phyloP scores from a whole-genome alignment of 35 echinoderm and acorn worm genomes.

The Antedon bifida region DNA sequence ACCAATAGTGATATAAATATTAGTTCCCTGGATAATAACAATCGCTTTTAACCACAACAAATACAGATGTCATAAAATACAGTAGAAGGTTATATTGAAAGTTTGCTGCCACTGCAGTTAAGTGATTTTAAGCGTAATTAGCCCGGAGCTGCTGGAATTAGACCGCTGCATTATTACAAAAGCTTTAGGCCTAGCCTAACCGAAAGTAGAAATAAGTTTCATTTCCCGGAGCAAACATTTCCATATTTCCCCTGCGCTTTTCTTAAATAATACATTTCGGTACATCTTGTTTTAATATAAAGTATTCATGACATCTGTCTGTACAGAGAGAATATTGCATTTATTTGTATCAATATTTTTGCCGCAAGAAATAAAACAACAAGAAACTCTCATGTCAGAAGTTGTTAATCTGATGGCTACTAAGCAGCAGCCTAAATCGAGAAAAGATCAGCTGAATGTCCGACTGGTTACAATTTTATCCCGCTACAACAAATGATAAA shows the following conservation, averaged over 20 bases:
- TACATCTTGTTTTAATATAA: background rate
- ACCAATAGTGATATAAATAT: slow-evolving; percentile 1
- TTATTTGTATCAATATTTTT: background rate
- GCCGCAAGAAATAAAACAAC: background rate
- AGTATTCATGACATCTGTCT: background rate
- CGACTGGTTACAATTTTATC: too few species aligned
- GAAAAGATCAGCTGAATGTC: background rate
- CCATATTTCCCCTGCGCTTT: background rate
- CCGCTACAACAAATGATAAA: too few species aligned
- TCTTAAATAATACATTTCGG: background rate
- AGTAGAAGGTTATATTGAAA: background rate
- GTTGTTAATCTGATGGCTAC: background rate
- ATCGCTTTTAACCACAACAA: background rate
- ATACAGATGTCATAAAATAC: background rate
- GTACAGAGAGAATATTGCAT: background rate
- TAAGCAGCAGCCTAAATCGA: background rate
- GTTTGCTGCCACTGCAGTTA: background rate
- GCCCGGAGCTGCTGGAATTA: background rate
- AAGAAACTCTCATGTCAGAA: background rate
- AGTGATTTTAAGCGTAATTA: background rate
- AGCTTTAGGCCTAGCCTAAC: background rate
- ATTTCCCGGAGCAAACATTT: background rate
- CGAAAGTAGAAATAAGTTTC: background rate
- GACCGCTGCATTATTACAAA: background rate
- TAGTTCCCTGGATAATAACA: background rate